phyloP scores from a whole-genome alignment of 2,113 vertebrate species.

The Ameiurus melas region DNA sequence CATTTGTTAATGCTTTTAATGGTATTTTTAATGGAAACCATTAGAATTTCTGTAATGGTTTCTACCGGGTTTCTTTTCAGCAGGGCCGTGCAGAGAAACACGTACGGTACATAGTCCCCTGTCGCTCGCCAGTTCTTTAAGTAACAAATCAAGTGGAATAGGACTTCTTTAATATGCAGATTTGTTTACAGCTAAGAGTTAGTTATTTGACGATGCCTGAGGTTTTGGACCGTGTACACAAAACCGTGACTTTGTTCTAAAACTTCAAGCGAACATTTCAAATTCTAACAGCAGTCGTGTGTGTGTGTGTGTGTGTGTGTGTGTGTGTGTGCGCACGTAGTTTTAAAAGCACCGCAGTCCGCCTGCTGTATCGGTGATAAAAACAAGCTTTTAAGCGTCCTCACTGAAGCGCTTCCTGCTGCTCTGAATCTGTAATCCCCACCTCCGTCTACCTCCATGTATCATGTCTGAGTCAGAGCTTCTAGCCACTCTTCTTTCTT shows the following conservation, averaged over 20 bases:
- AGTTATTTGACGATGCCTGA: background rate
- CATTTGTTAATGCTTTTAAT: no score
- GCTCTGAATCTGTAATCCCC: constrained; percentile 31
- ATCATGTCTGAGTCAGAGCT: constrained; percentile 20
- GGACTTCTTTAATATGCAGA: background rate
- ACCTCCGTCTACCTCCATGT: constrained; percentile 16
- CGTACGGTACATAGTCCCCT: background rate
- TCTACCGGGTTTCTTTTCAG: no score
- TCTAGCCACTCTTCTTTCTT: background rate
- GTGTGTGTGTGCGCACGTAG: background rate
- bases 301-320: constrained; percentile 8
- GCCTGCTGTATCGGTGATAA: constrained; percentile 24
- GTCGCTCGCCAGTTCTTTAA: background rate
- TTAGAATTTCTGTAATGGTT: no score
- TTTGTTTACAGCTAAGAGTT: background rate
- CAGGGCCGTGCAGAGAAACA: background rate
- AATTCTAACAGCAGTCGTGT: background rate
- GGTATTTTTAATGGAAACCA: no score
- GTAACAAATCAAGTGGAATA: background rate
- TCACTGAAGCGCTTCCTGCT: constrained; percentile 29
- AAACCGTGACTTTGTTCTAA: background rate
- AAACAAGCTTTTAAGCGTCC: background rate
- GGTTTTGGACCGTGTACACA: background rate
- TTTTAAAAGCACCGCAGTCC: constrained; percentile 12
- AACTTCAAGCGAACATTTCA: background rate